Conservation (phyloP, 2,113 vertebrate species). For the Notothenia coriiceps region DNA sequence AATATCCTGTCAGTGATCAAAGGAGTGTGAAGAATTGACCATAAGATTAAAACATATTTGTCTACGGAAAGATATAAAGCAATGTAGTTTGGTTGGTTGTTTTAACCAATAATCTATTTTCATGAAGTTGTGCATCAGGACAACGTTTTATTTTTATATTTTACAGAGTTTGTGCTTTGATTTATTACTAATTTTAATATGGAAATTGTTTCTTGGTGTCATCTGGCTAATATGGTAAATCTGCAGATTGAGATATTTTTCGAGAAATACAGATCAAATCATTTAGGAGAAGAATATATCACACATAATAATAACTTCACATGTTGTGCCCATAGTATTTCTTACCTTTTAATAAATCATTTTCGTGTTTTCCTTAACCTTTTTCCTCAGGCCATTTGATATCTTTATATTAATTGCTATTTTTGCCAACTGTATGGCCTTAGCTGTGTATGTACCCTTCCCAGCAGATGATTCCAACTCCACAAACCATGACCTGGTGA, state of each 20-base stretch:
- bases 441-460: constrained; percentile 99
- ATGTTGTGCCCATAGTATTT: not conserved
- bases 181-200: not conserved
- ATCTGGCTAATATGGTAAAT: not conserved
- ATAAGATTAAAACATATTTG: too few relatives aligned
- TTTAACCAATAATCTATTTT: too few relatives aligned
- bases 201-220: too few relatives aligned
- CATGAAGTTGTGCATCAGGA: not conserved
- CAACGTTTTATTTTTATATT: not conserved
- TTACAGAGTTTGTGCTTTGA: not conserved
- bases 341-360: not conserved
- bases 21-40: not conserved
- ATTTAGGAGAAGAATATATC: not conserved
- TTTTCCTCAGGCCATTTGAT: constrained; percentile 96
- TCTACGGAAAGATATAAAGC: too few relatives aligned
- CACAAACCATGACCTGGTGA: constrained; percentile 99
- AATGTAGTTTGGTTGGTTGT: too few relatives aligned
- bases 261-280: not conserved
- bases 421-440: constrained; percentile 99
- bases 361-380: constrained; percentile 86
- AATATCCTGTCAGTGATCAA: not conserved
- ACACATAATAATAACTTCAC: too few relatives aligned
- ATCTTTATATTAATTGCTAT: constrained; percentile 99
- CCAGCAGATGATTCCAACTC: constrained; percentile 99
- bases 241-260: not conserved